Evolutionary conservation across 2,888 invertebrate species (phyloP), one percentile per base, ranked within the genome.

Genomic region (Lochmaea crataegi): DNA sequence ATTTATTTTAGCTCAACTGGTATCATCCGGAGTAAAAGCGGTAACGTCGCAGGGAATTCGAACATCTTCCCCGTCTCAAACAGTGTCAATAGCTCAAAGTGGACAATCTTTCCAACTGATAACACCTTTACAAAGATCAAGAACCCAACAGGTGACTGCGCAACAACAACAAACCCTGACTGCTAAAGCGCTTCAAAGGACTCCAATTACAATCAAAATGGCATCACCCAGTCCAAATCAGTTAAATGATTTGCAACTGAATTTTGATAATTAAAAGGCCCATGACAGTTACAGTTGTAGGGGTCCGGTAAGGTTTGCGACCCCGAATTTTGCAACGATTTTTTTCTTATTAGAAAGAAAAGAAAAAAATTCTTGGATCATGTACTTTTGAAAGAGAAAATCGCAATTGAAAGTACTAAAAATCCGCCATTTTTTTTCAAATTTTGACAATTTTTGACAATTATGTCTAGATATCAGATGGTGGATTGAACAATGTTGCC

Each of bases 11-110:
- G 91, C 90, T 80, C 90, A 92, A 86, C 87, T 92, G 82, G 91
- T 92, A 87, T 88, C 91, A 71, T 89, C 91, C 78, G 90, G 92
- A 75, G 91, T 92, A 84, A 92, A 92, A 85, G 90, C 88, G 18
- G 73, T 86, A 64, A 81, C 81, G 64, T 86, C 85, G 71, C 86
- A 86, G 78, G 80, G 79, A 61, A 77, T 86, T 58, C 81, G 86
- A 72, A 81, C 84, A 38, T 76, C 84, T 18, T 82, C 83, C 38
- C 74, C 76, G 18, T 82, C 85, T 26, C 81, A 84, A 45, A 82
- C 84, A n/a, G 81, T 86, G 41, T 83, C 86, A 57, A 66, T 79
- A 65, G 77, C 85, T 38, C 85, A 83, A 74, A 83, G 82, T 41
- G 84, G 83, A 38, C 85, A 84, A 74, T 85, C 84, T 63, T 85